Conservation (phyloP, 2,888 invertebrate genomes). For the Melipona bicolor region DNA sequence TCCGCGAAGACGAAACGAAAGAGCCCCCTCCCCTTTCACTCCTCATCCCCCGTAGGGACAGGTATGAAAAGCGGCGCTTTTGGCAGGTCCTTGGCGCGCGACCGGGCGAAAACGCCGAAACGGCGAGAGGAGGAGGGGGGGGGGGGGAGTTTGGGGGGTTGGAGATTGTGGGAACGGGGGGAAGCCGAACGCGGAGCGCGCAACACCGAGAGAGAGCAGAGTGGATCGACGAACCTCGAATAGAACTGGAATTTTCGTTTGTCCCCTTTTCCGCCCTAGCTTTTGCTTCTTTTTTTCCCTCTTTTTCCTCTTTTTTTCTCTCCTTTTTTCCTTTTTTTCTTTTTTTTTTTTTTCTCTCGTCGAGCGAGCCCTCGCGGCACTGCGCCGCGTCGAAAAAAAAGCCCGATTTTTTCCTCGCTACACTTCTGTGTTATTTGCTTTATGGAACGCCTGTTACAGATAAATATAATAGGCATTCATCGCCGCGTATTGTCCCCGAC, state of each 20-base stretch:
- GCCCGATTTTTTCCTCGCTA: slow-evolving; percentile 79
- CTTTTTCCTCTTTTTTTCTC: slow-evolving; percentile 18
- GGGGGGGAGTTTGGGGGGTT: background rate
- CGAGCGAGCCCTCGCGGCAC: slow-evolving; percentile 70
- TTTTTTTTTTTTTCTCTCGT: slow-evolving; percentile 48
- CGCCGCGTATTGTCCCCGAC: slow-evolving; percentile 83
- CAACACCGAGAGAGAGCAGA: slow-evolving; percentile 15
- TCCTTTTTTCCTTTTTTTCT: slow-evolving; percentile 30
- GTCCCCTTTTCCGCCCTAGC: slow-evolving; percentile 63
- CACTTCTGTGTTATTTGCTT: slow-evolving; percentile 83
- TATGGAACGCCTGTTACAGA: slow-evolving; percentile 84
- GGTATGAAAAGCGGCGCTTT: slow-evolving; percentile 19
- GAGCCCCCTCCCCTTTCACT: too few relatives aligned
- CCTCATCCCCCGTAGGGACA: too few relatives aligned
- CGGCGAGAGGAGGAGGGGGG: background rate
- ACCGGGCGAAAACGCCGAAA: slow-evolving; percentile 25
- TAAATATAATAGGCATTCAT: slow-evolving; percentile 85
- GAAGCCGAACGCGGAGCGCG: slow-evolving; percentile 1
- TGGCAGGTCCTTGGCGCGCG: slow-evolving; percentile 41
- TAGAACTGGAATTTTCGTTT: slow-evolving; percentile 72
- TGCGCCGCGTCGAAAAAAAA: slow-evolving; percentile 72
- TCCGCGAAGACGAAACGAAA: too few relatives aligned
- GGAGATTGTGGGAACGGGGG: background rate
- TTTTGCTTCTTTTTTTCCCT: slow-evolving; percentile 39
- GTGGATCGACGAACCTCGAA: slow-evolving; percentile 57